Evolutionary conservation across 2,113 vertebrate species (phyloP).

Genomic region (Nanorana parkeri): DNA sequence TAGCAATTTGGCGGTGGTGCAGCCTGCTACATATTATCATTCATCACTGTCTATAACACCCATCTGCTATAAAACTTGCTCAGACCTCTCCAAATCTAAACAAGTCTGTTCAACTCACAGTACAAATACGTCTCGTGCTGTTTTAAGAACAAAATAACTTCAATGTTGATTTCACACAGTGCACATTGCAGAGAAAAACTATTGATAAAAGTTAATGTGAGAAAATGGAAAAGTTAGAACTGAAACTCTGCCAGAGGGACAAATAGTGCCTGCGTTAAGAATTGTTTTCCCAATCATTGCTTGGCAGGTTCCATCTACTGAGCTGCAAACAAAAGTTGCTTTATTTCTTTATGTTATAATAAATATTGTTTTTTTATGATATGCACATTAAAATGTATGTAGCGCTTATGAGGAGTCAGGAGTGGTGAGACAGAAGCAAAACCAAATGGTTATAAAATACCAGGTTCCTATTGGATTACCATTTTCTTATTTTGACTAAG

Average conservation of each 20-base stretch:
- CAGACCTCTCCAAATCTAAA: conserved; percentile 12
- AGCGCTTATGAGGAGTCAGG: no score
- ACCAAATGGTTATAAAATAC: no score
- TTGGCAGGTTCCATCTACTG: background rate
- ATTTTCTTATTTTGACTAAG: background rate
- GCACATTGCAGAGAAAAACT: conserved; percentile 8
- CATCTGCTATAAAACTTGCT: conserved; percentile 17
- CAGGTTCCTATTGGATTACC: background rate
- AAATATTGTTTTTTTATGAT: no score
- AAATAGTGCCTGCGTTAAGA: background rate
- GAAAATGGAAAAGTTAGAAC: background rate
- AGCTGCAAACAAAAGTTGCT: background rate
- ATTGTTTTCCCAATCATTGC: background rate
- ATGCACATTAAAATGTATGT: no score
- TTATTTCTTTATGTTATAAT: background rate
- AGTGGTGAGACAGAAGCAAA: background rate
- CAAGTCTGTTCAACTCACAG: conserved; percentile 30
- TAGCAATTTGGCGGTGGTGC: background rate
- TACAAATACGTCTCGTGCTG: conserved; percentile 27
- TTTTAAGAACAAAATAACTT: conserved; percentile 7
- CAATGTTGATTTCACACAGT: background rate
- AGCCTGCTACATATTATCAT: background rate
- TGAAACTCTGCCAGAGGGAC: background rate
- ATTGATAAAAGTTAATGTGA: conserved; percentile 16
- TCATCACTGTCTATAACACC: background rate